Conservation (phyloP, 1,140 invertebrate genomes). For the Plodia interpunctella region DNA sequence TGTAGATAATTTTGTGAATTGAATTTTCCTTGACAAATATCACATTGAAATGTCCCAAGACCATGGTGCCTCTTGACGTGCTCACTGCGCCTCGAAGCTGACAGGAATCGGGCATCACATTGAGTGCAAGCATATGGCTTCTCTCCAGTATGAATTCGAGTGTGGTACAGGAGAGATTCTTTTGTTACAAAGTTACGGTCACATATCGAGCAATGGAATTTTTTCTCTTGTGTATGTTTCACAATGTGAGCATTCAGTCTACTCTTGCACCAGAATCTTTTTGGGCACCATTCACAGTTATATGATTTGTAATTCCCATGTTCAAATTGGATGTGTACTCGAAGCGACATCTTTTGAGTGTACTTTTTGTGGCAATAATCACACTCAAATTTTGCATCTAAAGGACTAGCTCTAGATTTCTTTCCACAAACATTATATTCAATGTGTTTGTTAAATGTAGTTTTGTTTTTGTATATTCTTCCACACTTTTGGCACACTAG, state of each 20-base stretch:
- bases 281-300: conserved; percentile 59
- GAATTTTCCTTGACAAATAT: conserved; percentile 45
- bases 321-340: conserved; percentile 65
- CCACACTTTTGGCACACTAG: conserved; percentile 56
- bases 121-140: conserved; percentile 63
- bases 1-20: conserved; percentile 35
- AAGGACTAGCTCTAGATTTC: conserved; percentile 40
- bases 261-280: conserved; percentile 59
- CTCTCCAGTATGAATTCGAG: conserved; percentile 70
- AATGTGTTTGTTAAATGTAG: conserved; percentile 57
- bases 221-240: conserved; percentile 70
- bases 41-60: conserved; percentile 37
- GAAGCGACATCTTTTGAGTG: conserved; percentile 55
- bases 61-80: conserved; percentile 51
- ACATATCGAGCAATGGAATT: conserved; percentile 59
- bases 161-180: conserved; percentile 64
- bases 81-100: conserved; percentile 50
- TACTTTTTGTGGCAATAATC: conserved; percentile 66
- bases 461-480: conserved; percentile 54
- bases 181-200: conserved; percentile 62
- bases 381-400: conserved; percentile 52
- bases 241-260: conserved; percentile 63
- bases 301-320: conserved; percentile 59
- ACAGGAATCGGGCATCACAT: conserved; percentile 51
- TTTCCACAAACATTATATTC: conserved; percentile 56